Evolutionary conservation across 2,797 vertebrate genomes (phyloP).

Genomic region (Crocidura indochinensis): DNA sequence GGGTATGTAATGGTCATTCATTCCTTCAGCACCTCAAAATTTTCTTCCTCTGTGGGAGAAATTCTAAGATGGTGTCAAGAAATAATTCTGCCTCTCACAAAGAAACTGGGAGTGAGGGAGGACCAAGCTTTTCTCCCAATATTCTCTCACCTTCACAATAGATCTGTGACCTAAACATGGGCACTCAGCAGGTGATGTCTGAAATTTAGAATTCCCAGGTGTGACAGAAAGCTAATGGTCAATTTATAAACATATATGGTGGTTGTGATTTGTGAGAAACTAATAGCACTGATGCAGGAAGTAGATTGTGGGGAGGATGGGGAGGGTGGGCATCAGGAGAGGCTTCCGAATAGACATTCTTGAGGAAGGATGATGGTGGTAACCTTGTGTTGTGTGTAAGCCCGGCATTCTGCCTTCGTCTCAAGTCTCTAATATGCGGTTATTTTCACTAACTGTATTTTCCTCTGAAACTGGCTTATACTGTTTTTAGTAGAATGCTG

Average conservation of each 20-base stretch:
- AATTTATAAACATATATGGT: not conserved
- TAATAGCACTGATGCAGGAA: not conserved
- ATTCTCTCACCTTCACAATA: not conserved
- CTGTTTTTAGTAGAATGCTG: conserved; percentile 29
- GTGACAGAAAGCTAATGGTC: not conserved
- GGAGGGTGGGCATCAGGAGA: too few species aligned
- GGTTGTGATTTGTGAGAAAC: not conserved
- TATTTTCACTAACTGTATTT: not conserved
- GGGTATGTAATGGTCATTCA: not conserved
- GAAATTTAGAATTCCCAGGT: not conserved
- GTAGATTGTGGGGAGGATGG: not conserved
- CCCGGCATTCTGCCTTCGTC: not conserved
- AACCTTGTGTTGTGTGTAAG: not conserved
- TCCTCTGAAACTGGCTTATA: not conserved
- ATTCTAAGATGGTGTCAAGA: not conserved
- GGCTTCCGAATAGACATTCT: not conserved
- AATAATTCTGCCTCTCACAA: not conserved
- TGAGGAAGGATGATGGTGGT: too few species aligned
- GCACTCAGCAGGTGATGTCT: not conserved
- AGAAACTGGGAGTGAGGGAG: not conserved
- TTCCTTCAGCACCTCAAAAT: conserved; percentile 2
- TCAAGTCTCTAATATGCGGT: not conserved
- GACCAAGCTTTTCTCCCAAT: not conserved
- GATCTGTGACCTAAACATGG: too few species aligned
- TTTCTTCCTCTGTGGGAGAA: not conserved